Evolutionary conservation across 1,140 invertebrate genomes (phyloP).

Genomic region (Drosophila tristis): DNA sequence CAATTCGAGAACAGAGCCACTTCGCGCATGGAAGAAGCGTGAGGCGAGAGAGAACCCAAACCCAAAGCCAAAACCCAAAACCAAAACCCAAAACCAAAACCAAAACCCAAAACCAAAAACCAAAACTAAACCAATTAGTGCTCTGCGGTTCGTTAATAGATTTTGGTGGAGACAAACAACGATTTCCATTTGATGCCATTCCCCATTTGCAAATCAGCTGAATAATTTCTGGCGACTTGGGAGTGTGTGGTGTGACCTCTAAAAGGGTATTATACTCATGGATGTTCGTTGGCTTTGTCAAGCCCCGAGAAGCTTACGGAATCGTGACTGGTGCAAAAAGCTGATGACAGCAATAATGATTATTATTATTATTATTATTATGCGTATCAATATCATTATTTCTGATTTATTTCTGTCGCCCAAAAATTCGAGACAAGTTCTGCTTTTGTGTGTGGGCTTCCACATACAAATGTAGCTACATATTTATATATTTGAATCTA

Average conservation of each 20-base stretch:
- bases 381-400: constrained; percentile 65
- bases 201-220: constrained; percentile 65
- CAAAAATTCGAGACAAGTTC: constrained; percentile 10
- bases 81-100: too few species aligned
- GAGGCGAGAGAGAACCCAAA: too few species aligned
- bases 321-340: constrained; percentile 62
- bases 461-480: background rate
- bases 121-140: constrained; percentile 53
- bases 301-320: constrained; percentile 31
- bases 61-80: too few species aligned
- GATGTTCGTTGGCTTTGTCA: constrained; percentile 40
- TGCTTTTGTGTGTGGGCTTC: constrained; percentile 20
- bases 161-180: constrained; percentile 7
- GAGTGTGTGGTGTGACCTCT: constrained; percentile 37
- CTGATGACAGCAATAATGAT: constrained; percentile 11
- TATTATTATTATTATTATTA: constrained; percentile 50
- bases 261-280: constrained; percentile 11
- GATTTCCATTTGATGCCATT: constrained; percentile 41
- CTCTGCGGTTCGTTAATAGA: constrained; percentile 12
- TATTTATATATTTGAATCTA: background rate
- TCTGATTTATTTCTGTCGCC: constrained; percentile 35
- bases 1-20: constrained; percentile 42
- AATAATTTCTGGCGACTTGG: constrained; percentile 9
- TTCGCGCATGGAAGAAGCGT: constrained; percentile 7
- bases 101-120: too few species aligned